Percentiles rank a stretch among this genome's conserved stretches.
Conservation (phyloP, 2,113 vertebrate species). For the Callipepla californica region DNA sequence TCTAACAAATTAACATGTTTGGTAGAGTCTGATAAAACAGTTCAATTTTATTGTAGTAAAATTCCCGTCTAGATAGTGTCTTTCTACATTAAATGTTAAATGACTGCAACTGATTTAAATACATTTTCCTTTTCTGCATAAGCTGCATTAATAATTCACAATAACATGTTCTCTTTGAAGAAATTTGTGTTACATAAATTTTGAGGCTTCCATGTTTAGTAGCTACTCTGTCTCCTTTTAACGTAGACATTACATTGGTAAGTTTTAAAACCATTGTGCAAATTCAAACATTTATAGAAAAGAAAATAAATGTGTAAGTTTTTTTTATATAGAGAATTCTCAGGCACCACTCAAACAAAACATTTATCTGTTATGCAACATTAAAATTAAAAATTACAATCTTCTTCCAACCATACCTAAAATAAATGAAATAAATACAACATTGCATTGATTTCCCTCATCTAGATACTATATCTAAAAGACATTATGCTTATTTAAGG, state of each 20-base stretch:
- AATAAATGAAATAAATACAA: not conserved
- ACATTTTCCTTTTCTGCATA: not conserved
- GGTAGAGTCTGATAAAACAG: not conserved
- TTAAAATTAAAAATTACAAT: not conserved
- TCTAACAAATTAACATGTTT: not conserved
- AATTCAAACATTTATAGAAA: not conserved
- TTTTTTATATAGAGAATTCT: not conserved
- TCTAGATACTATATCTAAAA: not conserved
- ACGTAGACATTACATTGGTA: fast-evolving
- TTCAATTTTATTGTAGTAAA: not conserved
- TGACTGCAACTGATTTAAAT: not conserved
- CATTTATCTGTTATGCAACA: not conserved
- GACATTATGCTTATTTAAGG: not conserved
- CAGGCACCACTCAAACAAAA: not conserved
- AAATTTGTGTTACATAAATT: not conserved
- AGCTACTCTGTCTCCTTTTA: not conserved
- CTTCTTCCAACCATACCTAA: not conserved
- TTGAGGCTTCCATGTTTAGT: not conserved
- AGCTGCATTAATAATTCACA: not conserved
- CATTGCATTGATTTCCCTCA: not conserved
- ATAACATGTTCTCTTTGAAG: not conserved
- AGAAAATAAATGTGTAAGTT: not conserved
- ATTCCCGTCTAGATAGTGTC: not conserved
- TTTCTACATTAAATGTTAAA: constrained; percentile 5
- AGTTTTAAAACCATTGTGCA: not conserved